Base-by-base conservation (phyloP, 2,113 vertebrate species). In the Sceloporus tristichus region DNA sequence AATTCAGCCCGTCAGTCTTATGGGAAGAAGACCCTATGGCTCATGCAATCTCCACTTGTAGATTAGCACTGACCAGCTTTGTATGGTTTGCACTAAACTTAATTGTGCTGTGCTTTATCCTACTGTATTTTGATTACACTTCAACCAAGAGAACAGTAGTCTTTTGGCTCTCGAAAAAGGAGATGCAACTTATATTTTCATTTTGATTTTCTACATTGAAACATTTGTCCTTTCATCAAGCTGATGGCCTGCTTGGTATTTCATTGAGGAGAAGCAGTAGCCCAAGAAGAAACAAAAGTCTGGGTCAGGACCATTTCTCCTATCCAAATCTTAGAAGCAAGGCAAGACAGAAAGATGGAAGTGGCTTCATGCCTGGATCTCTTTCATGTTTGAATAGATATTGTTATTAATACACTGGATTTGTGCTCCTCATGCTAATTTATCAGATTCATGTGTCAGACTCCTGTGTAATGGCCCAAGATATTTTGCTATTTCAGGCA, bases 51-150 rank as follows among this genome's bases (percentile, higher is more conserved):
- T 21, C 66, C 66, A 27, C 38, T 42, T 82, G 80, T 38, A 29
- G 38, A 29, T 68, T 40, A 16, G 9, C 80, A 42, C 10, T 10
- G 2, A 6, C 8, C 38, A 18, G 29, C 14, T 62, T 34, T 25
- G 19, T 87, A 68, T 87, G 18, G 6, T 40, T 74, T 81, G 68
- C 78, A 62, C 56, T 81, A n/a, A 81, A 73, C 9, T 87, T 9
- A 13, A 23, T 19, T 86, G 29, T 48, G 9, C 59, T 13, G 9
- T 66, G 18, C 29, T 25, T 77, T 16, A 65, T 29, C 56, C 27
- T 77, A n/a, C n/a, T n/a, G n/a, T n/a, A 21, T 42, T n/a, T 42
- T 40, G 59, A 77, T 9, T 66, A 68, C 68, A 19, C 48, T 73
- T 19, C 68, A 25, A 42, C 18, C 29, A 56, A 18, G 70, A 4